Conservation (phyloP, 2,797 vertebrate genomes). For the Sparus aurata region DNA sequence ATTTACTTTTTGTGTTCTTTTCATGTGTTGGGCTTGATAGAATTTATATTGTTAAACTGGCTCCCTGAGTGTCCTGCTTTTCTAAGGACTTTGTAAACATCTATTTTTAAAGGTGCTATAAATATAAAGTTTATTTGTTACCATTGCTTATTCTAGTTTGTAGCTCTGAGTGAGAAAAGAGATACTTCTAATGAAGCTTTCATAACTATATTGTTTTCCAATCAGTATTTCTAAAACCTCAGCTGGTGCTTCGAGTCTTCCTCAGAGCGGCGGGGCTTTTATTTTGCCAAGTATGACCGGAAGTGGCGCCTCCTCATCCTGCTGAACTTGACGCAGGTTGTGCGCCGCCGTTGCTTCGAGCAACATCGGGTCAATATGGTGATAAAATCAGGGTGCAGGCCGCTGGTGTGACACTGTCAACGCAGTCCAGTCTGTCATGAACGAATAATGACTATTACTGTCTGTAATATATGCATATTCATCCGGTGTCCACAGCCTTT, state of each 20-base stretch:
- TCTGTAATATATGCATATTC: accelerated
- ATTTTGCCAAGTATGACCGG: slow-evolving; percentile 32
- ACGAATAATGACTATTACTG: background rate
- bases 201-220: background rate
- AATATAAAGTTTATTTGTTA: too few species aligned
- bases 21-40: too few species aligned
- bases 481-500: accelerated
- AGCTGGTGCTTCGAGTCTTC: too few species aligned
- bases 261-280: slow-evolving; percentile 30
- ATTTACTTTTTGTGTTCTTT: too few species aligned
- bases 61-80: too few species aligned
- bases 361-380: slow-evolving; percentile 47
- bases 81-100: too few species aligned
- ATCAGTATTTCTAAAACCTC: background rate
- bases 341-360: slow-evolving; percentile 12
- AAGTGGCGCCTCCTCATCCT: background rate
- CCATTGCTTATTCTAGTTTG: background rate
- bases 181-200: background rate
- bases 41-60: too few species aligned
- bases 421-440: background rate
- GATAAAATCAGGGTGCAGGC: slow-evolving; percentile 31
- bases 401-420: slow-evolving; percentile 9
- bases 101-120: too few species aligned
- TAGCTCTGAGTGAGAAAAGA: too few species aligned
- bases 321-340: accelerated